phyloP scores from a whole-genome alignment of 2,888 invertebrate species.

The Himalopsyche japonica region DNA sequence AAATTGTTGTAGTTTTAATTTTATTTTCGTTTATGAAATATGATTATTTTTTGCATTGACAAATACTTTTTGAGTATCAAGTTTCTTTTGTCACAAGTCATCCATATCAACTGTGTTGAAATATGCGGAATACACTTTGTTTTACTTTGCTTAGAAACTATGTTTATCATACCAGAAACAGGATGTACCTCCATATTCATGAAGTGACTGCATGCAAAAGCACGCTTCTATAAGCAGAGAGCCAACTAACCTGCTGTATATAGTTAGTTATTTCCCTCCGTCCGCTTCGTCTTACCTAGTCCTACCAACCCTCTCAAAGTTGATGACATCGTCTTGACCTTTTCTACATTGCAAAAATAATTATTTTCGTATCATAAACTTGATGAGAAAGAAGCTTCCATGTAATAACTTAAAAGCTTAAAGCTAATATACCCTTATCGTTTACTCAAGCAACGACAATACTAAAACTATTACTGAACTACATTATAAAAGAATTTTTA shows the following conservation, averaged over 20 bases:
- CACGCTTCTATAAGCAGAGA: background rate
- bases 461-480: background rate
- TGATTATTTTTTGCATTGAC: too few relatives aligned
- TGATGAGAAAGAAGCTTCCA: background rate
- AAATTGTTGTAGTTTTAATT: too few relatives aligned
- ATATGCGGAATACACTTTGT: background rate
- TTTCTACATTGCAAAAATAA: background rate
- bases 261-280: background rate
- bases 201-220: background rate
- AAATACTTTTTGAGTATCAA: too few relatives aligned
- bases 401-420: background rate
- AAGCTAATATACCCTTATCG: background rate
- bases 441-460: background rate
- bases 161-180: background rate
- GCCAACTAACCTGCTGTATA: background rate
- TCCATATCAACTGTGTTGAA: background rate
- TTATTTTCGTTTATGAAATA: too few relatives aligned
- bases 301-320: background rate
- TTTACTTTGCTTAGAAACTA: background rate
- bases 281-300: background rate
- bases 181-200: background rate
- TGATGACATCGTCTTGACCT: background rate
- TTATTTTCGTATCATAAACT: background rate
- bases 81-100: background rate
- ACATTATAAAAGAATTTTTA: background rate